phyloP scores from a whole-genome alignment of 2,113 vertebrate genomes.

The Grantiella picta region DNA sequence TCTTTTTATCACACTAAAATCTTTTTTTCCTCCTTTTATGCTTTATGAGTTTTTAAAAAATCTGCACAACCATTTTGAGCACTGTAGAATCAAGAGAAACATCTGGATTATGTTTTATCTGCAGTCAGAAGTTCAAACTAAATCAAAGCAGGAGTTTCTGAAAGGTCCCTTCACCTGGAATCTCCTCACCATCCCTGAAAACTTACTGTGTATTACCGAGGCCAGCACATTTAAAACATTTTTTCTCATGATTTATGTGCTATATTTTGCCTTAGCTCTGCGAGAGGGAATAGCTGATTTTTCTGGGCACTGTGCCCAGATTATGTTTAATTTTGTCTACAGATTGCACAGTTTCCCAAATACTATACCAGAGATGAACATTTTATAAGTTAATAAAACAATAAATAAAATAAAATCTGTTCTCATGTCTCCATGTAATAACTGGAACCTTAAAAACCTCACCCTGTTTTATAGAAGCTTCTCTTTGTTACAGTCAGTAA shows the following conservation, averaged over 20 bases:
- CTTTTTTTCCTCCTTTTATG: background rate
- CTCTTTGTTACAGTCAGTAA: conserved; percentile 5
- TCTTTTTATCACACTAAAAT: background rate
- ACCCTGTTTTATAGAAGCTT: background rate
- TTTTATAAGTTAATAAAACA: conserved; percentile 63
- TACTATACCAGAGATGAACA: conserved; percentile 40
- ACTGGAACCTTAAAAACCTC: conserved; percentile 24
- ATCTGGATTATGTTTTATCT: background rate
- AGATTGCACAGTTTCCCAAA: conserved; percentile 54
- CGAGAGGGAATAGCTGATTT: conserved; percentile 13
- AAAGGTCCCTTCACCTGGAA: background rate
- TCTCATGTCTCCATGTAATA: conserved; percentile 16
- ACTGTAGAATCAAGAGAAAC: background rate
- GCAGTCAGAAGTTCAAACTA: background rate
- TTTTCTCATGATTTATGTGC: conserved; percentile 37
- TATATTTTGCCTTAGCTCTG: conserved; percentile 36
- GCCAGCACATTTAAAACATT: background rate
- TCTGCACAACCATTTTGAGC: background rate
- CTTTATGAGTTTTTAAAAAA: background rate
- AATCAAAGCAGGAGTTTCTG: background rate
- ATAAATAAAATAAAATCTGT: conserved; percentile 57
- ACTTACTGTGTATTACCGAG: background rate
- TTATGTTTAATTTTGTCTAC: conserved; percentile 58
- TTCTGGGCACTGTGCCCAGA: conserved; percentile 54
- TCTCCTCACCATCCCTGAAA: background rate